Percentiles rank a stretch among this genome's conserved stretches.
phyloP scores from a whole-genome alignment of 2,888 invertebrate species.

The Tholera decimalis region DNA sequence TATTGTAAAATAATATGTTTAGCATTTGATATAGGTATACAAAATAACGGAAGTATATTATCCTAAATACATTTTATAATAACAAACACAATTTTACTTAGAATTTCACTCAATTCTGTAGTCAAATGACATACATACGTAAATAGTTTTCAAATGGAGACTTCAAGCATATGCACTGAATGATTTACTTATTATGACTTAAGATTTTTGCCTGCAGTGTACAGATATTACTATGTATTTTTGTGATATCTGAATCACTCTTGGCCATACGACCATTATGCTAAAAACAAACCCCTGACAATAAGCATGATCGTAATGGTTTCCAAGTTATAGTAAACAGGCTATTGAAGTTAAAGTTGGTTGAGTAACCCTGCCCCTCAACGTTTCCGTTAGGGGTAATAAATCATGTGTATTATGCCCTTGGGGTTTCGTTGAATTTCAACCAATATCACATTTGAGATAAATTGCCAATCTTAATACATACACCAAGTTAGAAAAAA shows the following conservation, averaged over 20 bases:
- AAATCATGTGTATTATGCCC: conserved; percentile 23
- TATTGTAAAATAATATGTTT: neutral
- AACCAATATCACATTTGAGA: neutral
- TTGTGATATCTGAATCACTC: neutral
- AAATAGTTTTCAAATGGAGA: too few relatives aligned
- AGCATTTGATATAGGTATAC: too few relatives aligned
- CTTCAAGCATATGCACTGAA: too few relatives aligned
- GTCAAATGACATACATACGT: too few relatives aligned
- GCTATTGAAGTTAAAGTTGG: conserved; percentile 22
- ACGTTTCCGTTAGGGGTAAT: conserved; percentile 15
- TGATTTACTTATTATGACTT: too few relatives aligned
- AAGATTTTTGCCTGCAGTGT: too few relatives aligned
- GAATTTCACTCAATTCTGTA: too few relatives aligned
- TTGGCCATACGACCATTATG: neutral
- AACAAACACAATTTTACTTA: too few relatives aligned
- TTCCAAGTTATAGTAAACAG: conserved; percentile 18
- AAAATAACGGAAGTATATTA: too few relatives aligned
- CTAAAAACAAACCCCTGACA: conserved; percentile 1
- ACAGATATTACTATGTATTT: too few relatives aligned
- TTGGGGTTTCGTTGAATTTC: conserved; percentile 19
- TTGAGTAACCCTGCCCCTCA: conserved; percentile 4
- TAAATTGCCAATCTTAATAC: neutral
- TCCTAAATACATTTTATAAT: too few relatives aligned
- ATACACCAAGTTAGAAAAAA: neutral
- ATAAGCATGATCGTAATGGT: neutral